Evolutionary conservation across 2,888 invertebrate genomes (phyloP).

Genomic region (Eristalis intricaria): DNA sequence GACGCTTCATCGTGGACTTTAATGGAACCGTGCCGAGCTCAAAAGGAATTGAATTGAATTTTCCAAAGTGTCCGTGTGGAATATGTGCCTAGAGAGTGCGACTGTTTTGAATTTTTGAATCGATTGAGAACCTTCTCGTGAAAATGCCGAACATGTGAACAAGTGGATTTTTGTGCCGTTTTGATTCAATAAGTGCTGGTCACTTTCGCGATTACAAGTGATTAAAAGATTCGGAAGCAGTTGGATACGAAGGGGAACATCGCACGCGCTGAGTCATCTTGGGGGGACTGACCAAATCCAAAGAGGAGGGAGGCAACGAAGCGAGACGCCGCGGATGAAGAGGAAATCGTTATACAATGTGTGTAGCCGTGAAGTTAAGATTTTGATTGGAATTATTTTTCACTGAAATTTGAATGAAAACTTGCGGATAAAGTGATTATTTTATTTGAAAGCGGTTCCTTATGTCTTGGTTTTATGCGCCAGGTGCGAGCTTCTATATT

Average conservation of each 20-base stretch:
- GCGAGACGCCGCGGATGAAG: background rate
- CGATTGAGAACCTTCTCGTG: background rate
- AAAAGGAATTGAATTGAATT: background rate
- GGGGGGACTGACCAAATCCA: background rate
- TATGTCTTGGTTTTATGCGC: too few relatives aligned
- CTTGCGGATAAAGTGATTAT: background rate
- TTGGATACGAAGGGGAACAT: background rate
- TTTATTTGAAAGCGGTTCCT: too few relatives aligned
- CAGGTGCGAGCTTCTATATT: too few relatives aligned
- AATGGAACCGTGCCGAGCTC: background rate
- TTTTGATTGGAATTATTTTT: background rate
- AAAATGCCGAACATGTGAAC: background rate
- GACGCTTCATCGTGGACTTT: slow-evolving; percentile 16
- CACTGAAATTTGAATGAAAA: background rate
- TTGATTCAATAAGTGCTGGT: background rate
- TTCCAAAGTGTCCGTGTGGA: background rate
- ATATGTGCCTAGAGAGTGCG: background rate
- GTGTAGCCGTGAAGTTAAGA: background rate
- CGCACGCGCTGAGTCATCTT: background rate
- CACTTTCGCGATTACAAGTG: background rate
- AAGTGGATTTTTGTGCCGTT: background rate
- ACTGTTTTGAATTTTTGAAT: background rate
- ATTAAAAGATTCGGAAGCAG: background rate
- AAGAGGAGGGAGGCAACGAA: background rate
- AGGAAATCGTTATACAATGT: background rate